Evolutionary conservation across 30 jellyfish, hydroid and myxozoan species (phyloP).

Genomic region (Morbakka virulenta): DNA sequence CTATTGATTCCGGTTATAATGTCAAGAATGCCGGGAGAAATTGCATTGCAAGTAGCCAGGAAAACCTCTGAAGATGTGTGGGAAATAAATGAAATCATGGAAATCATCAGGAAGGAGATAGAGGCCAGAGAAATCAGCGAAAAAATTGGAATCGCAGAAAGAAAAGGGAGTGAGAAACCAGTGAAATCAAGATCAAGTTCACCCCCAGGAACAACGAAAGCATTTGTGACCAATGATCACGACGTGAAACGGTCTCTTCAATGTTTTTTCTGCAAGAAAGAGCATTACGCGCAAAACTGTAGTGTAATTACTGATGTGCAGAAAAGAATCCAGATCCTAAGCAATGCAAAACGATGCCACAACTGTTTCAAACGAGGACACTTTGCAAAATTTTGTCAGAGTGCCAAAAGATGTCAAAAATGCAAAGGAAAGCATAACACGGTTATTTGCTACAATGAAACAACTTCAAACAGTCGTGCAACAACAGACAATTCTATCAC

Average conservation of each 20-base stretch:
- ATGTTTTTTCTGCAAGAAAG: slow-evolving; percentile 51
- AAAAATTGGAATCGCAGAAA: background rate
- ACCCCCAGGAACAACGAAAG: slow-evolving; percentile 47
- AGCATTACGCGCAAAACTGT: slow-evolving; percentile 30
- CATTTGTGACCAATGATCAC: slow-evolving; percentile 22
- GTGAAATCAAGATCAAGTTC: background rate
- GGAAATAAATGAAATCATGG: slow-evolving; percentile 54
- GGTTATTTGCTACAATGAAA: slow-evolving; percentile 7
- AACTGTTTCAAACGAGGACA: slow-evolving; percentile 28
- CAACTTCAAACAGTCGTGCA: background rate
- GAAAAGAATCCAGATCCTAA: slow-evolving; percentile 7
- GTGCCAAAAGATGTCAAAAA: slow-evolving; percentile 23
- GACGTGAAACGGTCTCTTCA: background rate
- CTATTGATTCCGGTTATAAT: slow-evolving; percentile 52
- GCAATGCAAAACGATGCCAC: slow-evolving; percentile 28
- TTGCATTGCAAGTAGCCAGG: slow-evolving; percentile 56
- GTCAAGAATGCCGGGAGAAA: slow-evolving; percentile 51
- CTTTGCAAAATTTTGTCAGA: slow-evolving; percentile 7
- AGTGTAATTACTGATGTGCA: slow-evolving; percentile 8
- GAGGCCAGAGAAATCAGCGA: slow-evolving; percentile 62
- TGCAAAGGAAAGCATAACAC: slow-evolving; percentile 58
- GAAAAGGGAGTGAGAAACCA: background rate
- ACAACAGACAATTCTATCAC: slow-evolving; percentile 11
- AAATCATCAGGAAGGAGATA: slow-evolving; percentile 34
- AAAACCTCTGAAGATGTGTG: slow-evolving; percentile 51